A percentile compares a stretch with the other conserved stretches of the same genome.
Conservation (phyloP, 2,888 invertebrate species). For the Amblyjoppa fuscipennis region DNA sequence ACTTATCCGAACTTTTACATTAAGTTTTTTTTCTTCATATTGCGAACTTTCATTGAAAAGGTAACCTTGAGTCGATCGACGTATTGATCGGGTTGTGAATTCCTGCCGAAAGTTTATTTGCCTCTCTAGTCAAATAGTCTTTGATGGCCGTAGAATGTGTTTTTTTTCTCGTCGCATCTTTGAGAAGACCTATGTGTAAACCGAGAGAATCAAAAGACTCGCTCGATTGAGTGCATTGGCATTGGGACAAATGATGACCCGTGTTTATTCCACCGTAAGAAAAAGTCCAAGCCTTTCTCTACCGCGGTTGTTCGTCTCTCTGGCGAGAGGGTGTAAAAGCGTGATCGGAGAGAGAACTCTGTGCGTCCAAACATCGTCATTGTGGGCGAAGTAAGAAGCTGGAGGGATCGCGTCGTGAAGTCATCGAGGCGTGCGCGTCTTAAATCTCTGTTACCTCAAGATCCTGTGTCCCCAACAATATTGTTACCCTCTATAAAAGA, state of each 20-base stretch:
- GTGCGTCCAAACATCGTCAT: slow-evolving; percentile 78
- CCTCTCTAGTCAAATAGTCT: background rate
- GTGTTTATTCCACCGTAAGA: slow-evolving; percentile 71
- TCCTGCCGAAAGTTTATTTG: background rate
- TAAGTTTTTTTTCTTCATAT: background rate
- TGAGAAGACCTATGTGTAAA: background rate
- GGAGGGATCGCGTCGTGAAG: slow-evolving; percentile 35
- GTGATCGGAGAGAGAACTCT: slow-evolving; percentile 29
- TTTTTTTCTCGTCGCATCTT: background rate
- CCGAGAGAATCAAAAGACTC: background rate
- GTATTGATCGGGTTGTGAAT: background rate
- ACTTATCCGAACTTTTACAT: background rate
- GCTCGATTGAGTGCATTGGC: slow-evolving; percentile 68
- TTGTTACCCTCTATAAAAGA: slow-evolving; percentile 51
- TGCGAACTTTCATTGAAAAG: background rate
- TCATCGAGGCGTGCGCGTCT: slow-evolving; percentile 63
- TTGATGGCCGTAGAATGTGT: background rate
- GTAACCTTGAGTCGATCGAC: background rate
- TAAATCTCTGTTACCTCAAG: slow-evolving; percentile 54
- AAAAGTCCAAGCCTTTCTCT: slow-evolving; percentile 76
- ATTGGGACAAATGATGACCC: slow-evolving; percentile 66
- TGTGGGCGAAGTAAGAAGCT: slow-evolving; percentile 65
- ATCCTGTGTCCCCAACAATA: slow-evolving; percentile 64
- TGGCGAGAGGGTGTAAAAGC: slow-evolving; percentile 18
- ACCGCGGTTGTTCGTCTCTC: slow-evolving; percentile 8